Evolutionary conservation across 2,888 invertebrate species (phyloP).

Genomic region (Agrotis ipsilon): DNA sequence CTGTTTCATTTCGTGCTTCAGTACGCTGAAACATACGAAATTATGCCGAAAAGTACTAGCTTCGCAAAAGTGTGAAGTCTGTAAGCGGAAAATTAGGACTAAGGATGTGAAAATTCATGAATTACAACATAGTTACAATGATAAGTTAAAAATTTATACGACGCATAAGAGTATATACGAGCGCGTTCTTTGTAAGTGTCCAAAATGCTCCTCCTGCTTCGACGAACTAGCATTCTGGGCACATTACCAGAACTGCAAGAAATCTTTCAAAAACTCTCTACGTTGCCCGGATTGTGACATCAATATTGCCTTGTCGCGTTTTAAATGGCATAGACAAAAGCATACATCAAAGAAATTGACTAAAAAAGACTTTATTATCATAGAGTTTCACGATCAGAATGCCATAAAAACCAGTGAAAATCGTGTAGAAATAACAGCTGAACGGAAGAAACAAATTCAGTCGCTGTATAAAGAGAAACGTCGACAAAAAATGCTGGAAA

Average conservation of each 20-base stretch:
- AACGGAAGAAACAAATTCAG: neutral
- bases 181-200: slow-evolving; percentile 70
- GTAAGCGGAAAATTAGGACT: slow-evolving; percentile 65
- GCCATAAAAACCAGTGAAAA: neutral
- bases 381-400: slow-evolving; percentile 45
- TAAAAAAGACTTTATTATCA: slow-evolving; percentile 56
- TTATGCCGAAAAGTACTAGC: slow-evolving; percentile 27
- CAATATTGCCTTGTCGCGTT: slow-evolving; percentile 37
- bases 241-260: slow-evolving; percentile 64
- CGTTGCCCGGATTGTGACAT: slow-evolving; percentile 68
- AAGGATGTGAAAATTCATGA: slow-evolving; percentile 66
- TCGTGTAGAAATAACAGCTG: accelerated
- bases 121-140: slow-evolving; percentile 70
- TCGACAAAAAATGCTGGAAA: neutral
- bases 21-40: slow-evolving; percentile 52
- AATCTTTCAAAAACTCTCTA: neutral
- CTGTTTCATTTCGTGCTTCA: slow-evolving; percentile 64
- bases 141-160: slow-evolving; percentile 69
- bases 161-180: slow-evolving; percentile 57
- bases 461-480: neutral
- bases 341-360: slow-evolving; percentile 53
- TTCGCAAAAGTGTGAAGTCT: slow-evolving; percentile 61
- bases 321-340: slow-evolving; percentile 50
- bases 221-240: slow-evolving; percentile 66
- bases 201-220: slow-evolving; percentile 69